Base-by-base conservation (phyloP, 2,113 vertebrate genomes). In the Mastomys coucha region DNA sequence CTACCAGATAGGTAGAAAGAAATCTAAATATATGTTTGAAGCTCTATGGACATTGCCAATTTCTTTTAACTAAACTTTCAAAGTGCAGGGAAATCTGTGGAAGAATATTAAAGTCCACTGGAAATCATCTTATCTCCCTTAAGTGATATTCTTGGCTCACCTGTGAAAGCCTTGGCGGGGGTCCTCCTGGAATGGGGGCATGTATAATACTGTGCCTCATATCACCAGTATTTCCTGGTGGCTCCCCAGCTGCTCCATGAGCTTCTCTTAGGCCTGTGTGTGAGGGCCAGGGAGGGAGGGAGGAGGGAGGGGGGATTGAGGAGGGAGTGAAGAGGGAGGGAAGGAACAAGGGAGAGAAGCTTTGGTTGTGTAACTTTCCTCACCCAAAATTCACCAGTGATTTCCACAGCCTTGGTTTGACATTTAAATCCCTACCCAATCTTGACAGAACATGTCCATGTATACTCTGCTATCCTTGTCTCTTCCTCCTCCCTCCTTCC, bases 21-120 rank as follows among this genome's bases (percentile, higher is more conserved):
- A 33, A 72, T 93, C 53, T 70, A 78, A 10, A 81, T 36, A 12
- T 36, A 81, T 8, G 80, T 75, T 39, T 58, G 72, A 86, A 85
- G 33, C 1, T 91, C 84, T 63, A 10, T 17, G 56, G 24, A 84
- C 24, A 28, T 4, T 31, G 7, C 42, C 12, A 17, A 31, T 93
- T 88, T 95, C 10, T 93, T 91, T 94, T 95, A 94, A 65, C 22
- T 78, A 51, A 94, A 69, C 3, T 49, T 53, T 60, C 39, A 70
- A 93, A 94, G 85, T 49, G 53, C 60, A 89, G 78, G n/a, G 22
- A 19, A 19, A 36, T 33, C 78, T 81, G 19, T 1, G 1, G 22
- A 58, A 39, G 78, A 39, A 14, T 53, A 53, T 73, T 72, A 76
- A 95, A 70, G 4, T 67, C 26, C 65, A 73, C 65, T 42, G 78